Evolutionary conservation across 2,888 invertebrate species (phyloP), one percentile per base, ranked within the genome.

Genomic region (Hecatera dysodea): DNA sequence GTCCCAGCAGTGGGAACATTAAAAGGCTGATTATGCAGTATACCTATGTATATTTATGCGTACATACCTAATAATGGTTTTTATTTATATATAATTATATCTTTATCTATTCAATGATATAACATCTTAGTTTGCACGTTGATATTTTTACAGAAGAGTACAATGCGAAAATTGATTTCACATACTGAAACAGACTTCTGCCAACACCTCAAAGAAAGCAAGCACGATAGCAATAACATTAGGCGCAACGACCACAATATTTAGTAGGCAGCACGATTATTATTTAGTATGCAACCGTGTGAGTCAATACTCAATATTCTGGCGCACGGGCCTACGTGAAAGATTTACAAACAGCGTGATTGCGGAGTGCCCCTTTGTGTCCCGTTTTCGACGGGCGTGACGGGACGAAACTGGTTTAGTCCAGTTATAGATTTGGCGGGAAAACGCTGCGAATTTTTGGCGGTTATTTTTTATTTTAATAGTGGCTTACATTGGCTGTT

Each of bases 211-310:
- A n/a, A 36, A 9, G 15, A 36, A 56, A 56, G 22, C 36, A 55
- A 52, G 64, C 75, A 42, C 74, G 75, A 75, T 50, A 19, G 59
- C 57, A 76, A 76, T 77, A 76, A 68, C 42, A 69, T 78, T 67
- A 78, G 60, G 56, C 22, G 39, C 44, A 36, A 22, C 39, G 17
- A 44, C 66, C 46, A 42, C 74, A 80, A 86, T 85, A 86, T 87
- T 87, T 84, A 82, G 84, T 70, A 78, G 70, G 80, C 78, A 72
- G 85, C 86, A 82, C 82, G 83, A 80, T 88, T 87, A 88, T 89
- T 87, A 90, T 90, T 89, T 88, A 81, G 89, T 89, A 90, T 90
- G 87, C 90, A 78, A 81, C 64, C 77, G 78, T 70, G 85, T 66
- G 73, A 81, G 83, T 52, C 86, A 86, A 87, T 87, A 83, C 87